A percentile compares a stretch with the other conserved stretches of the same genome.
Evolutionary conservation across 2,797 vertebrate species (phyloP).

Genomic region (Propithecus deckenii): DNA sequence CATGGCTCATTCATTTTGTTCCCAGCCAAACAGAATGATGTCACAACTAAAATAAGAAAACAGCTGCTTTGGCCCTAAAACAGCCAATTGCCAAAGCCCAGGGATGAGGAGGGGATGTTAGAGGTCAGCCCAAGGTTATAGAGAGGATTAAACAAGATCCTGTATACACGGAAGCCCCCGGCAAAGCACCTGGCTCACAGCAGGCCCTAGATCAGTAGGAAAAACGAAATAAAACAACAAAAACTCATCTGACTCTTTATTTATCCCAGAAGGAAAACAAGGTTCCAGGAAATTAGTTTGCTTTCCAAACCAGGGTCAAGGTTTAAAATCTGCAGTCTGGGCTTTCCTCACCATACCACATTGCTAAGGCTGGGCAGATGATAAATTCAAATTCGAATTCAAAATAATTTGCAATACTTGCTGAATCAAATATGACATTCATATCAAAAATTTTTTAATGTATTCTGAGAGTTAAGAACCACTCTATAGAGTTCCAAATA

Average conservation of each 20-base stretch:
- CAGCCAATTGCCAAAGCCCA: not conserved
- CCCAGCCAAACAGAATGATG: slow-evolving; percentile 10
- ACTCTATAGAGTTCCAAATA: not conserved
- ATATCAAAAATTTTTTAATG: not conserved
- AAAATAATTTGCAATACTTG: not conserved
- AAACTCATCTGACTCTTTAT: not conserved
- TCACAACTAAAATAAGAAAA: slow-evolving; percentile 22
- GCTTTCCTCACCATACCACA: not conserved
- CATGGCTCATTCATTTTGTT: not conserved
- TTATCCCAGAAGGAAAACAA: not conserved
- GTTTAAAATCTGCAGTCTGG: not conserved
- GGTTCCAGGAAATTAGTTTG: not conserved
- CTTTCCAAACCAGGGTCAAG: not conserved
- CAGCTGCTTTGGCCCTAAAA: slow-evolving; percentile 9
- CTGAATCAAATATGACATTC: not conserved
- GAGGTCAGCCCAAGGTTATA: not conserved
- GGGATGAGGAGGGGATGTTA: not conserved
- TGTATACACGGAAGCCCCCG: not conserved
- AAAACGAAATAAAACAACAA: not conserved
- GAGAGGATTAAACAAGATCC: not conserved
- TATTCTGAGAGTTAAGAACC: not conserved
- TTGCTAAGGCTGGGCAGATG: not conserved
- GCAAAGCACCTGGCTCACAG: not conserved
- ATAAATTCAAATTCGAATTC: not conserved
- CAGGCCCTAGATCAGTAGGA: not conserved